Evolutionary conservation across 2,113 vertebrate genomes (phyloP), one percentile per base, ranked within the genome.

Genomic region (Notarius lentiginosus): DNA sequence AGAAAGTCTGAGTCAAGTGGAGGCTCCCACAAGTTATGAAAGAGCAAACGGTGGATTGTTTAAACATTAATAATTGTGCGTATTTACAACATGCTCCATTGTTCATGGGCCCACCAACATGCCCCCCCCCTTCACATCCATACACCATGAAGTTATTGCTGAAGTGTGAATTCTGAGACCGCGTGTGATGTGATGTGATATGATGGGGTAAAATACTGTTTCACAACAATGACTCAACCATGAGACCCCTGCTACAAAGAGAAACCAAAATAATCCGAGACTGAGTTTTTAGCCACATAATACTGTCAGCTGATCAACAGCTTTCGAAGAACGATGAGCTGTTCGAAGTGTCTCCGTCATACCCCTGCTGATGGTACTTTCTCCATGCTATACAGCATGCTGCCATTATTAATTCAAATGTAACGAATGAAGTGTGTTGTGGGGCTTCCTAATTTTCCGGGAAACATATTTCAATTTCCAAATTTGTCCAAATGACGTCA

Each of bases 251-350:
- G 7, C 30, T 84, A 56, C 82, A 24, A 88, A 88, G 86, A 84
- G 91, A 93, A 94, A 94, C 84, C 89, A 89, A 91, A 88, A 91
- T 84, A 80, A 85, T 79, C n/a, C 17, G 53, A 60, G n/a, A 76
- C 82, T 79, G 79, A 61, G 68, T 75, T 70, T 41, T 41, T 60
- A 60, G 55, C 15, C 75, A 80, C 66, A 65, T 68, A 60, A 14
- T 82, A 85, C 68, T 79, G 51, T 84, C 86, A 72, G 75, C 81
- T 84, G 76, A 73, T 11, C 49, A 24, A n/a, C 49, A 30, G 85
- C 86, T 61, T 73, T 89, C 60, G 65, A 87, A 41, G 79, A 89
- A 82, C 17, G n/a, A 72, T 72, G 65, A 83, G 79, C 79, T 22
- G 79, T 49, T 9, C 0, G 27, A 22, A 10, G 55, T 8, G 55